Percentiles rank a stretch among this genome's conserved stretches.
Conservation (phyloP, 2,888 invertebrate genomes). For the Callinectes sapidus region DNA sequence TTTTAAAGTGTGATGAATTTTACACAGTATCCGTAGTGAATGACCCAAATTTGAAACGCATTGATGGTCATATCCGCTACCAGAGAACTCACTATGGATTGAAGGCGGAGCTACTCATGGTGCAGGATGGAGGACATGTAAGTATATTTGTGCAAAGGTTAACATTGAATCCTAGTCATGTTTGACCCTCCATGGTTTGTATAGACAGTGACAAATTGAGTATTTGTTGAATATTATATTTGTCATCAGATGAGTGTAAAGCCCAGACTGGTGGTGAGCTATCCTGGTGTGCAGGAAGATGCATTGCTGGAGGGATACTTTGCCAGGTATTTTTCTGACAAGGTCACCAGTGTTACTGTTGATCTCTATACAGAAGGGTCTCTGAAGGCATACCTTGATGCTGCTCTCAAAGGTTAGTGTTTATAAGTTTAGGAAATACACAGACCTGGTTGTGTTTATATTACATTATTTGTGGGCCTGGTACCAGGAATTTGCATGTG, state of each 20-base stretch:
- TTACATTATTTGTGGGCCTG: not conserved
- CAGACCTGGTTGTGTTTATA: not conserved
- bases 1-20: not conserved
- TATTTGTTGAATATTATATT: not conserved
- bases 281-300: conserved; percentile 63
- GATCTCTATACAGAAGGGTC: conserved; percentile 69
- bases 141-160: not conserved
- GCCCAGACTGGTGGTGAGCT: conserved; percentile 67
- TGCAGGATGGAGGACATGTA: conserved; percentile 68
- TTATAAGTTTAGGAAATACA: not conserved
- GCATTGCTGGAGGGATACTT: conserved; percentile 70
- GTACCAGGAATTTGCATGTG: no score
- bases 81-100: conserved; percentile 54
- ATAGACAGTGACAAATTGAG: not conserved
- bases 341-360: conserved; percentile 60
- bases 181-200: not conserved
- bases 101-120: conserved; percentile 70
- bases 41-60: conserved; percentile 66
- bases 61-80: conserved; percentile 52
- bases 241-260: conserved; percentile 64
- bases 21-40: conserved; percentile 64
- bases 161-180: not conserved
- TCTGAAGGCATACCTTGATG: conserved; percentile 57
- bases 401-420: conserved; percentile 65
- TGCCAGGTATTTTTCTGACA: conserved; percentile 63